Percentiles rank a stretch among this genome's conserved stretches.
phyloP scores from a whole-genome alignment of 2,797 vertebrate species.

The Takifugu rubripes region DNA sequence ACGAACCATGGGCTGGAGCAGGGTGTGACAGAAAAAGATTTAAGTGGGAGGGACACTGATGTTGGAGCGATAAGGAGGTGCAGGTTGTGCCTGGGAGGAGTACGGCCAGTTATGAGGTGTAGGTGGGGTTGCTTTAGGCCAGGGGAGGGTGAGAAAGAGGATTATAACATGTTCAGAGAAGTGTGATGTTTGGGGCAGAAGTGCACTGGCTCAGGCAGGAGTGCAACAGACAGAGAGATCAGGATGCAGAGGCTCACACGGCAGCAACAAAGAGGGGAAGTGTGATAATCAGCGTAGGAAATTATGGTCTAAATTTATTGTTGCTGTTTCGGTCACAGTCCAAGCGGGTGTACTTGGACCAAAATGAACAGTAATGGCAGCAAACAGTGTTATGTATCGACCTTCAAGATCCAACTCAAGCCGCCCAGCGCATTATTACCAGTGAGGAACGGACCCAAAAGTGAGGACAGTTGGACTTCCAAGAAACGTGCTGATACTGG shows the following conservation, averaged over 20 bases:
- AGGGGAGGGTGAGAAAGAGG: constrained; percentile 21
- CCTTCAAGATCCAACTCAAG: constrained; percentile 64
- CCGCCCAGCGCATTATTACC: constrained; percentile 13
- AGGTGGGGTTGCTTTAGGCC: constrained; percentile 56
- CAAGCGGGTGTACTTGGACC: neutral
- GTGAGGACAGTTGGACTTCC: neutral
- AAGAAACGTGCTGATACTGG: constrained; percentile 28
- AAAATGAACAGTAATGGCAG: constrained; percentile 62
- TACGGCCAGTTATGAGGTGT: constrained; percentile 31
- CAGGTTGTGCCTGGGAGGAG: constrained; percentile 5
- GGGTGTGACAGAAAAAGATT: constrained; percentile 2
- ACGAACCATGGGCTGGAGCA: neutral
- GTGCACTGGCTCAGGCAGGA: neutral
- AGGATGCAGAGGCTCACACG: constrained; percentile 4
- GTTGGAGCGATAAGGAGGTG: constrained; percentile 30
- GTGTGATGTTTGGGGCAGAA: neutral
- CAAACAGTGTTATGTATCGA: constrained; percentile 65
- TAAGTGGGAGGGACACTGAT: constrained; percentile 12
- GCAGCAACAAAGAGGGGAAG: constrained; percentile 46
- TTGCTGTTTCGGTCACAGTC: constrained; percentile 9
- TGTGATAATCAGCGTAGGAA: constrained; percentile 45
- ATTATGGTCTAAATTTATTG: constrained; percentile 50
- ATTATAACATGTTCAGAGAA: neutral
- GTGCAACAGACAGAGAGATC: constrained; percentile 9
- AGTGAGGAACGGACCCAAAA: neutral